Base-by-base conservation (phyloP, 92 coral and sea anemone species). In the Zoanthus sociatus region DNA sequence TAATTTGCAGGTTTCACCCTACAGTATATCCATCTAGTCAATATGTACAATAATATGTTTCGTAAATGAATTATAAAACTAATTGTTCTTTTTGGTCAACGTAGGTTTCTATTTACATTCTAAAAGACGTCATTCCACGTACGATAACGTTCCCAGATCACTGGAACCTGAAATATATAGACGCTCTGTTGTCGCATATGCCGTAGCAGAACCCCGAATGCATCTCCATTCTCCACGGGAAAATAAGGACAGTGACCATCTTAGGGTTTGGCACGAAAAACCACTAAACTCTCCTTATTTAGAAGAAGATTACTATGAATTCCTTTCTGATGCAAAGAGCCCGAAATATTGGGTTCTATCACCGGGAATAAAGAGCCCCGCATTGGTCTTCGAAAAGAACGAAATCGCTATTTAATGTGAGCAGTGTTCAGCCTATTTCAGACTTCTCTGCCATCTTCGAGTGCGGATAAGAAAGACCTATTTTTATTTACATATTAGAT, bases 141-240 rank as follows among this genome's bases (percentile, higher is more conserved):
- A 81, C 17, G 85, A 81, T 15, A 64, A 81, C 46, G 82, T 81
- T 42, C 74, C 73, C 13, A 64, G 46, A 6, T 18, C 61, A 6
- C 18, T 42, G 20, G 75, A 68, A 63, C 42, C 21, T 9, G 54
- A 63, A 47, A 10, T 9, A 45, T 26, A 63, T 7, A 50, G 85
- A 64, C 70, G 46, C 44, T 81, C 85, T 9, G 85, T 81, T 1
- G 85, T 81, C 1, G 85, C 85, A 3, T 81, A 81, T 51, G 85
- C 85, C 16, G 5, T 81, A 81, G 85, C 75, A 47, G 85, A 81
- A 13, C 85, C 85, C 56, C 85, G 85, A 4, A 81, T 81, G 85
- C 21, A 81, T 13, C 85, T 81, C 12, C 70, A 66, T 3, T 81
- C 76, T 12, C 61, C 75, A 11, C 32, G 21, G 8, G 20, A 81